phyloP scores from a whole-genome alignment of 2,797 vertebrate genomes.

The Tiaroga cobitis region DNA sequence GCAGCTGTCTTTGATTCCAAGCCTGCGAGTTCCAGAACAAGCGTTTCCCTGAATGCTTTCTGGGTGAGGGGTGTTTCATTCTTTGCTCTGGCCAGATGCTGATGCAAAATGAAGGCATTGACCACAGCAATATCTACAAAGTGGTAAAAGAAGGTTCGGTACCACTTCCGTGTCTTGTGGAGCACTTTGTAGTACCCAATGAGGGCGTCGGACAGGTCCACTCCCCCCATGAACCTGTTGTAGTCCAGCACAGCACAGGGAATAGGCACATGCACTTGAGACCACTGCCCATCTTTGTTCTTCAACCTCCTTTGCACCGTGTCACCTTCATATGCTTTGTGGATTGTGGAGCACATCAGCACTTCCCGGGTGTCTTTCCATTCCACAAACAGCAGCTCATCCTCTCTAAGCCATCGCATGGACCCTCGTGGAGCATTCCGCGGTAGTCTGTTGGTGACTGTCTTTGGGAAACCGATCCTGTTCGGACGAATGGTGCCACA shows the following conservation, averaged over 20 bases:
- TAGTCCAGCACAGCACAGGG: background rate
- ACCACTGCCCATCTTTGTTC: slow-evolving; percentile 1
- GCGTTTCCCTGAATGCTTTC: background rate
- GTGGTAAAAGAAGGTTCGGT: background rate
- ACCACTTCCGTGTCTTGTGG: background rate
- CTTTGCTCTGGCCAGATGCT: background rate
- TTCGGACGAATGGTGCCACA: slow-evolving; percentile 10
- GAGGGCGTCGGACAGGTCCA: background rate
- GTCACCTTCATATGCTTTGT: background rate
- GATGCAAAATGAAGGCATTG: background rate
- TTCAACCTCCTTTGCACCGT: background rate
- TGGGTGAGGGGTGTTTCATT: background rate
- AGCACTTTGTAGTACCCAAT: background rate
- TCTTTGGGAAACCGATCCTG: slow-evolving; percentile 13
- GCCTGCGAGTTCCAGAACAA: background rate
- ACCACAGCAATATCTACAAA: background rate
- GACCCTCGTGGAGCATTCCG: background rate
- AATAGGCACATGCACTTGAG: background rate
- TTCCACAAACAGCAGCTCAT: slow-evolving; percentile 24
- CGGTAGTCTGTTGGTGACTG: background rate
- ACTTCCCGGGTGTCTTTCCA: slow-evolving; percentile 34
- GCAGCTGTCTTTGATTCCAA: background rate
- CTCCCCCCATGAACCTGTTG: background rate
- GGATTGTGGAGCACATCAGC: slow-evolving; percentile 22
- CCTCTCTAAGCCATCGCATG: slow-evolving; percentile 31